phyloP scores from a whole-genome alignment of 2,113 vertebrate species.

The Hemicordylus capensis region DNA sequence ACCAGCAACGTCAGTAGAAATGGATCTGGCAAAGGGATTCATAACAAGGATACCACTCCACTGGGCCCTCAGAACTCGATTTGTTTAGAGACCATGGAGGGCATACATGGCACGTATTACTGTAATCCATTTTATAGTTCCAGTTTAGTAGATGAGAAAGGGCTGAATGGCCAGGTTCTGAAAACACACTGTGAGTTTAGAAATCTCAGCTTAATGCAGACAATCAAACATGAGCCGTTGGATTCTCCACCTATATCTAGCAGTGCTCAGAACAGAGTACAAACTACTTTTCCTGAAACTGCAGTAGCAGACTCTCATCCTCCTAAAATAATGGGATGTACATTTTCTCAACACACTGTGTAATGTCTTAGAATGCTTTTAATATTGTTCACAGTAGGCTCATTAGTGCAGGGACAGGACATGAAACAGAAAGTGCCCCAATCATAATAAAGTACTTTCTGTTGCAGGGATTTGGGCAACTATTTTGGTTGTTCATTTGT shows the following conservation, averaged over 20 bases:
- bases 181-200: slow-evolving; percentile 81
- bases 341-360: slow-evolving; percentile 78
- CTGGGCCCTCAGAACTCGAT: slow-evolving; percentile 75
- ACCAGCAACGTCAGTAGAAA: slow-evolving; percentile 58
- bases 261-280: slow-evolving; percentile 69
- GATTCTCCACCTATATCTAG: slow-evolving; percentile 83
- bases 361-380: slow-evolving; percentile 2
- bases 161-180: slow-evolving; percentile 73
- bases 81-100: slow-evolving; percentile 75
- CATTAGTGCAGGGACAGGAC: slow-evolving; percentile 43
- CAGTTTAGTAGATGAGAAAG: slow-evolving; percentile 73
- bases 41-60: slow-evolving; percentile 75
- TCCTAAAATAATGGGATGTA: slow-evolving; percentile 72
- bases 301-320: slow-evolving; percentile 61
- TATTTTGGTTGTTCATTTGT: too few relatives aligned
- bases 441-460: neutral
- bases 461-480: slow-evolving; percentile 38
- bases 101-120: slow-evolving; percentile 71
- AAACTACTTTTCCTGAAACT: slow-evolving; percentile 73
- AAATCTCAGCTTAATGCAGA: slow-evolving; percentile 78
- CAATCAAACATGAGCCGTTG: slow-evolving; percentile 90
- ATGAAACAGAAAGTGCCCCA: slow-evolving; percentile 10
- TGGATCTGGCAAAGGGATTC: slow-evolving; percentile 71
- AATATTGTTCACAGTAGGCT: slow-evolving; percentile 44
- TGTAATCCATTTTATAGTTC: slow-evolving; percentile 72